A percentile compares a stretch with the other conserved stretches of the same genome.
phyloP scores from a whole-genome alignment of 2,113 vertebrate species.

The Phaethon lepturus region DNA sequence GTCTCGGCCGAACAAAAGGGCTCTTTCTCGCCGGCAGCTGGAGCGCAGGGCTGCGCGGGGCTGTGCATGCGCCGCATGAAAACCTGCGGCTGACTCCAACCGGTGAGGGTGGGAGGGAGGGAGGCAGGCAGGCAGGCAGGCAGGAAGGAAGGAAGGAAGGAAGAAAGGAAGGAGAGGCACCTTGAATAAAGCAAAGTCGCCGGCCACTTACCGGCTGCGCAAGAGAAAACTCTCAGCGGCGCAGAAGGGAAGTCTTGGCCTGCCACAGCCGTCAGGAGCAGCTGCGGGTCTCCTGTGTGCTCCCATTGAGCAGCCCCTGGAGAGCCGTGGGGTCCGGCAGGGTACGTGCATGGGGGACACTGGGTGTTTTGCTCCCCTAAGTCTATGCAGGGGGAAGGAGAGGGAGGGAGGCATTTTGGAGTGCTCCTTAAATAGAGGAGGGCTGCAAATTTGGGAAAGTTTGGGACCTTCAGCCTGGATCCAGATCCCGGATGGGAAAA shows the following conservation, averaged over 20 bases:
- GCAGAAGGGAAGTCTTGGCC: no score
- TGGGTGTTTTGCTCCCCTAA: neutral
- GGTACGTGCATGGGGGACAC: neutral
- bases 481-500: neutral
- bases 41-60: slow-evolving; percentile 25
- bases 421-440: neutral
- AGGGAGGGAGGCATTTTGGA: neutral
- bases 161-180: neutral
- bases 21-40: slow-evolving; percentile 66
- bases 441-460: neutral
- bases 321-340: rapidly evolving
- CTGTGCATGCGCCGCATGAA: neutral
- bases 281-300: rapidly evolving
- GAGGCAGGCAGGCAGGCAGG: neutral
- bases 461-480: neutral
- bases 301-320: neutral
- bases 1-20: neutral
- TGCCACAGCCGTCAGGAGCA: rapidly evolving
- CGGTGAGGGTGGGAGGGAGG: neutral
- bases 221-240: no score
- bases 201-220: neutral
- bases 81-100: neutral
- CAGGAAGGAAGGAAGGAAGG: neutral
- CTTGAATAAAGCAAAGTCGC: neutral
- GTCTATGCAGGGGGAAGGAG: neutral